Conservation (phyloP, 2,888 invertebrate species). For the Nasonovia ribisnigri region DNA sequence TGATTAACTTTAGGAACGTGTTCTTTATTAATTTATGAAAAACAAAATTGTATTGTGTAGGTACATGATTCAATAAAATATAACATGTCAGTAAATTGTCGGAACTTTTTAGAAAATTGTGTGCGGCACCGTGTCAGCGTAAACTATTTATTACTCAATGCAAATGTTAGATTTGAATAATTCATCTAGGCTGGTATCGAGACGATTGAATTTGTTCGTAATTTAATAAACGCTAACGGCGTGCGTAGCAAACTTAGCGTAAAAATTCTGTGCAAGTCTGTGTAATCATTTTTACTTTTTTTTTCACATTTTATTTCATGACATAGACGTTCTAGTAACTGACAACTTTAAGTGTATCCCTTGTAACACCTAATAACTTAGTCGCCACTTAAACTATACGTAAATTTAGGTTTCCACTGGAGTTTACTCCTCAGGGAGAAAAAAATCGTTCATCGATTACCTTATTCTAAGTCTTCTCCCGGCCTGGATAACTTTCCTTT, state of each 20-base stretch:
- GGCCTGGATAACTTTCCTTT: not conserved
- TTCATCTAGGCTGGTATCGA: not conserved
- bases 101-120: not conserved
- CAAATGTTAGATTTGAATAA: not conserved
- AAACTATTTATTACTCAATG: not conserved
- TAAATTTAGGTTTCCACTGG: not conserved
- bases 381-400: too few species aligned
- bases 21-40: not conserved
- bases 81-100: not conserved
- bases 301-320: not conserved
- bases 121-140: not conserved
- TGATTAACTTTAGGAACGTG: not conserved
- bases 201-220: not conserved
- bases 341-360: not conserved
- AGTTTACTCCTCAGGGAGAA: not conserved
- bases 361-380: not conserved
- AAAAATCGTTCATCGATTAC: not conserved
- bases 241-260: not conserved
- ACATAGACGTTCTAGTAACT: not conserved
- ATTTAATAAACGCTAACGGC: not conserved
- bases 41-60: not conserved
- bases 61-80: not conserved
- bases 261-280: not conserved
- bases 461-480: not conserved
- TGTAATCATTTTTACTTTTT: not conserved